A percentile compares a stretch with the other conserved stretches of the same genome.
Conservation (phyloP, 2,113 vertebrate genomes). For the Columba janthina region DNA sequence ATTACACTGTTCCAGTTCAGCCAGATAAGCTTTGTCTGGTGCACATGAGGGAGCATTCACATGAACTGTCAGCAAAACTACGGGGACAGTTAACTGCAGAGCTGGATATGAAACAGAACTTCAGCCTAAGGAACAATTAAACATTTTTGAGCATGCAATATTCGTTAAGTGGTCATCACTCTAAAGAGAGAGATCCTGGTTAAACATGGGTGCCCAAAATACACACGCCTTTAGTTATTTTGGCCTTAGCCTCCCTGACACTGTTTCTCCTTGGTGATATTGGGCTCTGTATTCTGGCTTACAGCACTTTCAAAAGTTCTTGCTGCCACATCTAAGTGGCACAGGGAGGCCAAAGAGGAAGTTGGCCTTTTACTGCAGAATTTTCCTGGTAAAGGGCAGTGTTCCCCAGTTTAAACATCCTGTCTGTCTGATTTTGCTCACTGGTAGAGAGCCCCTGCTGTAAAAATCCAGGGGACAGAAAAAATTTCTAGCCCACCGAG, state of each 20-base stretch:
- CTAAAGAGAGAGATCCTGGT: not conserved
- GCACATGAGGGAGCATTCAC: not conserved
- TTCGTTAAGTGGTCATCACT: not conserved
- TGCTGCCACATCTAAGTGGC: not conserved
- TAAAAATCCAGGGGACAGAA: not conserved
- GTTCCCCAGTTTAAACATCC: not conserved
- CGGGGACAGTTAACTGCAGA: not conserved
- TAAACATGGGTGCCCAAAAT: not conserved
- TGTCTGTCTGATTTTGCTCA: not conserved
- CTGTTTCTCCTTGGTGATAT: not conserved
- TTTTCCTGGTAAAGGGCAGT: not conserved
- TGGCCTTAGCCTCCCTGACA: not conserved
- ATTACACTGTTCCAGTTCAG: not conserved
- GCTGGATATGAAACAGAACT: not conserved
- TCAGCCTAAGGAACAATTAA: not conserved
- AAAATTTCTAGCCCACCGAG: not conserved
- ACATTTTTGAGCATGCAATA: accelerated
- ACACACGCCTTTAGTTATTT: not conserved
- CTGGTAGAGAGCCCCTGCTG: not conserved
- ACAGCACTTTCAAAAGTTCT: not conserved
- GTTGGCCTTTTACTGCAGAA: not conserved
- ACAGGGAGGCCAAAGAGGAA: not conserved
- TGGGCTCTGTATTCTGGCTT: not conserved
- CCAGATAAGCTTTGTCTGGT: not conserved
- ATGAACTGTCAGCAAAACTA: not conserved